These are phyloP conservation scores for Drosophila eohydei DNA, from an alignment of 2,888 invertebrate species.

Conservation along the genomic window DNA sequence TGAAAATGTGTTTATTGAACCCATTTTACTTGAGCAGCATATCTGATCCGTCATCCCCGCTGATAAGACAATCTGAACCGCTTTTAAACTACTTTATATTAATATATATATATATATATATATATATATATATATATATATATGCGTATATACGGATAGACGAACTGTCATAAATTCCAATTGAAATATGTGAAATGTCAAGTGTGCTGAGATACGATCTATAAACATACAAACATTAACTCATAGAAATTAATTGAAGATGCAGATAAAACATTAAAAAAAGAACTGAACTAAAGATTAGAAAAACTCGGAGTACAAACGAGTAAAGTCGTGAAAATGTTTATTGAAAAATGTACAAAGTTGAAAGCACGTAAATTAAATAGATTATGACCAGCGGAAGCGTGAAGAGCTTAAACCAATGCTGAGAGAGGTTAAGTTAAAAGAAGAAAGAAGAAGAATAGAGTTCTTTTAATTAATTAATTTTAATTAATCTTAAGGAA, in stretches of 20 bases:
- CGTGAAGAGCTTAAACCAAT: neutral
- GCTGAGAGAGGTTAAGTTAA: neutral
- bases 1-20: slow-evolving; percentile 52
- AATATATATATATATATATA: neutral
- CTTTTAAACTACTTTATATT: slow-evolving; percentile 5
- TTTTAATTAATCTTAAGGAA: no score
- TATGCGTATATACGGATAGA: slow-evolving; percentile 1
- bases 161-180: slow-evolving; percentile 26
- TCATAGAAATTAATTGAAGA: slow-evolving; percentile 8
- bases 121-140: neutral
- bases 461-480: no score
- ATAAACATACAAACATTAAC: slow-evolving; percentile 11
- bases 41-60: slow-evolving; percentile 18
- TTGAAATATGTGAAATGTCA: slow-evolving; percentile 33
- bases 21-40: slow-evolving; percentile 19
- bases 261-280: slow-evolving; percentile 22
- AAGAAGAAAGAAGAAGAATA: neutral
- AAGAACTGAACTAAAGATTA: slow-evolving; percentile 5
- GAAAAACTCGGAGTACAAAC: slow-evolving; percentile 1
- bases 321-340: slow-evolving; percentile 6
- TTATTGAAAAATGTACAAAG: neutral
- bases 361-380: slow-evolving; percentile 13
- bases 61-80: slow-evolving; percentile 22
- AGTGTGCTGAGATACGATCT: slow-evolving; percentile 36
- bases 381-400: neutral